Evolutionary conservation across 2,113 vertebrate genomes (phyloP), one percentile per base, ranked within the genome.

Genomic region (Sturnira hondurensis): DNA sequence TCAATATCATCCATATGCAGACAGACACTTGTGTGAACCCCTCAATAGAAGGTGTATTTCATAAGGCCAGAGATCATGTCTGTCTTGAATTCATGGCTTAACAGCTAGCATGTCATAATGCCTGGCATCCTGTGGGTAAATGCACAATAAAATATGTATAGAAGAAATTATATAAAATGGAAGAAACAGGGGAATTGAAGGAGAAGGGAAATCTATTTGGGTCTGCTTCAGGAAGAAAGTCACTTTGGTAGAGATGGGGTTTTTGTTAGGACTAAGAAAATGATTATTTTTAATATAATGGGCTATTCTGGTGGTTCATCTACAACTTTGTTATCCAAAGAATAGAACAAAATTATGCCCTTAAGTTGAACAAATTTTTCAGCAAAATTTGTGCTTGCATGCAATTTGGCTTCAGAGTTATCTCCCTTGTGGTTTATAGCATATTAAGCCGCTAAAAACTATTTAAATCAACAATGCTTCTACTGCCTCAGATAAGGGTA

Each of bases 331-430:
- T 83, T 65, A 96, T 73, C 2, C 4, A 94, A 94, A 93, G 3
- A 89, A 52, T 80, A 86, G 50, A 89, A 92, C 82, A 10, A 89
- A 94, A 95, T 78, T 89, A 84, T 70, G 74, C 41, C 74, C 56
- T 95, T 95, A 63, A 89, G 61, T 89, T 94, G 70, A 93, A 92
- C 22, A 65, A 86, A 88, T 63, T 81, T 94, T 94, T 91, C 38
- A 83, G 67, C 41, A n/a, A 88, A 67, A 94, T 91, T 89, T 91
- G 50, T 91, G 38, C 45, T 94, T 74, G 4, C 68, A 80, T 83
- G 50, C 0, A 17, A 86, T 86, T 92, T 65, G 90, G 67, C 82
- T 82, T 80, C 12, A 70, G 47, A 58, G 73, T 95, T 85, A 63
- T 86, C 74, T 86, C 56, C 43, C 19, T 89, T 68, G 73, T 95